These are phyloP conservation scores for Eumacrocentrus americanus DNA, from an alignment of 2,888 invertebrate species.

Conservation along the genomic window DNA sequence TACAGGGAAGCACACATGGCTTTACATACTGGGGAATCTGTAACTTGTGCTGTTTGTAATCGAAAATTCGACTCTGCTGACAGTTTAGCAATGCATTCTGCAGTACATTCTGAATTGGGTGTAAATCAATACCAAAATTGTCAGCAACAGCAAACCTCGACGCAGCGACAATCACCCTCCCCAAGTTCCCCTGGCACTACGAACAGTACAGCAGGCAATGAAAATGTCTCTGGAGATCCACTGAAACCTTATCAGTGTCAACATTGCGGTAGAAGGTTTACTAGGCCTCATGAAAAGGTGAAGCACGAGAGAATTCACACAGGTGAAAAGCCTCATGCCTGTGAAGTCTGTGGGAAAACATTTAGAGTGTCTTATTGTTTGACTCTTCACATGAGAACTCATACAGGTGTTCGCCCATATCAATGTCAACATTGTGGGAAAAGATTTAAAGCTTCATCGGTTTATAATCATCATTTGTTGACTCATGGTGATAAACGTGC, in stretches of 20 bases:
- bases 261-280: conserved; percentile 75
- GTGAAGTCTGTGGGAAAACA: conserved; percentile 80
- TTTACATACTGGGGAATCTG: conserved; percentile 68
- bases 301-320: conserved; percentile 86
- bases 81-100: conserved; percentile 76
- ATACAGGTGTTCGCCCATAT: conserved; percentile 79
- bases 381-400: conserved; percentile 80
- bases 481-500: conserved; percentile 79
- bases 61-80: conserved; percentile 71
- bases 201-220: conserved; percentile 13
- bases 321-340: conserved; percentile 79
- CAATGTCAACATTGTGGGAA: conserved; percentile 75
- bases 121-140: conserved; percentile 36
- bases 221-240: conserved; percentile 22
- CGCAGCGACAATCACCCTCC: conserved; percentile 26
- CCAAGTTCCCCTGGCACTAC: conserved; percentile 35
- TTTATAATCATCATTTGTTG: conserved; percentile 77
- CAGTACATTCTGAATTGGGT: conserved; percentile 65
- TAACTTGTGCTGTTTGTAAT: conserved; percentile 73
- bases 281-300: conserved; percentile 80
- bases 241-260: conserved; percentile 71
- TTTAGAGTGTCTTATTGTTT: conserved; percentile 82
- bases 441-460: conserved; percentile 79
- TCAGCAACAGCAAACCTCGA: background rate
- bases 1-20: conserved; percentile 71